Conservation (phyloP, 2,888 invertebrate genomes). For the Trichopria drosophilae region DNA sequence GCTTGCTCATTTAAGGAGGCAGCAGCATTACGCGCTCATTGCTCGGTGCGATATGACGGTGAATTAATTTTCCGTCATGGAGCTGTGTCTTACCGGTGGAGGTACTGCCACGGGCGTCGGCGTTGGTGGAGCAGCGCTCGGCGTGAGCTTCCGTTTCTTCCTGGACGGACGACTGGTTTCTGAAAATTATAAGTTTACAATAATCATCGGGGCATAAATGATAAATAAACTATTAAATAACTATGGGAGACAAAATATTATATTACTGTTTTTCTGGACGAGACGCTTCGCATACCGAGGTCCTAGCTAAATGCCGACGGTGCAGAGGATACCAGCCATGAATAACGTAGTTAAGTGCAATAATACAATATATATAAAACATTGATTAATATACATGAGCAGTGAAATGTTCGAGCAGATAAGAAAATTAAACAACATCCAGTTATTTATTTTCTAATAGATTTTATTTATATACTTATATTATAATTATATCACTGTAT, state of each 20-base stretch:
- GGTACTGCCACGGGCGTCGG: constrained; percentile 39
- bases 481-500: constrained; percentile 60
- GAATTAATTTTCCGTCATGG: no score
- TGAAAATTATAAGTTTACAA: constrained; percentile 48
- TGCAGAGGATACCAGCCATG: constrained; percentile 54
- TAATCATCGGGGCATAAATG: background rate
- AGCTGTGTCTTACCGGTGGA: constrained; percentile 47
- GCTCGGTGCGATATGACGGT: no score
- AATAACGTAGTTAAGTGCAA: no score
- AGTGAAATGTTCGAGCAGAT: constrained; percentile 24
- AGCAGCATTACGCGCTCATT: no score
- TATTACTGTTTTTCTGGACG: background rate
- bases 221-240: constrained; percentile 5
- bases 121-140: constrained; percentile 38
- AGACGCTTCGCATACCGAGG: constrained; percentile 21
- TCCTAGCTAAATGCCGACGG: constrained; percentile 47
- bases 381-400: constrained; percentile 11
- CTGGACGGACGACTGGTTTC: constrained; percentile 60
- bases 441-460: constrained; percentile 56
- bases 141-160: constrained; percentile 62
- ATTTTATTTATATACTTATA: constrained; percentile 60
- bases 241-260: no score
- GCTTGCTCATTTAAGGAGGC: no score
- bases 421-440: constrained; percentile 41
- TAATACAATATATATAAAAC: constrained; percentile 2